These are phyloP conservation scores for Neoaliturus tenellus DNA, from an alignment of 2,888 invertebrate species.

Conservation along the genomic window DNA sequence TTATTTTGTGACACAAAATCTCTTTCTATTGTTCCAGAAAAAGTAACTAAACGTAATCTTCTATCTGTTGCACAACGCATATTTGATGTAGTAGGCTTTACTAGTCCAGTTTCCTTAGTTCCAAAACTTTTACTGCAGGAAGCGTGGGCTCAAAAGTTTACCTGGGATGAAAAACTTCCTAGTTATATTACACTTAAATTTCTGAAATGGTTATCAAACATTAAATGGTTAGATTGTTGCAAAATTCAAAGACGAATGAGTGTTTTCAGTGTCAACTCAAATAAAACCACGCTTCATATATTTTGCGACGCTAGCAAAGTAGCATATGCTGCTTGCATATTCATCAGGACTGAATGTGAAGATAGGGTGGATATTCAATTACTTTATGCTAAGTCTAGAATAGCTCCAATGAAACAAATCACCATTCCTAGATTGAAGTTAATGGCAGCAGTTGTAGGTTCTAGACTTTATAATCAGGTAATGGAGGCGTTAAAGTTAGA, in stretches of 20 bases:
- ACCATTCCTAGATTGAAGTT: conserved; percentile 68
- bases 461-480: conserved; percentile 57
- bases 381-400: conserved; percentile 65
- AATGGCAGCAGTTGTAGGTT: conserved; percentile 65
- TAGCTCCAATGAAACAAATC: conserved; percentile 63
- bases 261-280: conserved; percentile 6
- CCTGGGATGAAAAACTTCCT: conserved; percentile 50
- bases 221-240: conserved; percentile 59
- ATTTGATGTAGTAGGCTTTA: conserved; percentile 66
- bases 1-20: not conserved
- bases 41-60: conserved; percentile 20
- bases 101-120: conserved; percentile 60
- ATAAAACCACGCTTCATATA: conserved; percentile 34
- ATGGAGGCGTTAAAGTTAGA: not conserved
- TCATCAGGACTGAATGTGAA: conserved; percentile 31
- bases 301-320: conserved; percentile 53
- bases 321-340: conserved; percentile 54
- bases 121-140: conserved; percentile 65
- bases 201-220: conserved; percentile 59
- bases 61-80: conserved; percentile 61
- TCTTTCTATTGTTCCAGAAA: not conserved
- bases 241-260: conserved; percentile 59
- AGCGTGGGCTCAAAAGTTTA: conserved; percentile 45
- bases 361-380: conserved; percentile 59
- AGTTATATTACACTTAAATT: conserved; percentile 51